Percentiles rank a stretch among this genome's conserved stretches.
Conservation (phyloP, 2,113 vertebrate species). For the Capreolus pygargus region DNA sequence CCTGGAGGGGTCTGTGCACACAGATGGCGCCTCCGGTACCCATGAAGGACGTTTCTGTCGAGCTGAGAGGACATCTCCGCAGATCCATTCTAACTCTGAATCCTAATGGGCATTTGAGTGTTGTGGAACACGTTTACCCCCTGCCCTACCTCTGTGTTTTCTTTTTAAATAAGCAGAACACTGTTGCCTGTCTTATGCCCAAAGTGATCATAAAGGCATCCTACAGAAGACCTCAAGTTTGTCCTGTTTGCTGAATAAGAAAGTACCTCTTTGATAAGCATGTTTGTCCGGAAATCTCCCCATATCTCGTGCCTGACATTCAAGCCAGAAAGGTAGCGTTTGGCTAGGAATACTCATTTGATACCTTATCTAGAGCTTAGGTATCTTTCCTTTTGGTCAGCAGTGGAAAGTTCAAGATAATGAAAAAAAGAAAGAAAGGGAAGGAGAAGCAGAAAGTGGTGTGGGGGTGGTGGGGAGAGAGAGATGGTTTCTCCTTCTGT, state of each 20-base stretch:
- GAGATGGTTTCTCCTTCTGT: neutral
- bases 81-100: neutral
- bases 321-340: neutral
- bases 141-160: neutral
- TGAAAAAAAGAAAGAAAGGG: neutral
- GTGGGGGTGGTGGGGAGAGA: neutral
- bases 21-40: neutral
- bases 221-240: neutral
- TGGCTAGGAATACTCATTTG: neutral
- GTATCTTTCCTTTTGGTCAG: neutral
- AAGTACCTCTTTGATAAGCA: neutral
- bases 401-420: neutral
- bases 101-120: slow-evolving; percentile 1
- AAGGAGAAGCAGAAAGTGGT: neutral
- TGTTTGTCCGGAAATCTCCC: neutral
- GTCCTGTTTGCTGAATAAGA: neutral
- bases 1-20: too few species aligned
- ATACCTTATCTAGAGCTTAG: neutral
- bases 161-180: neutral
- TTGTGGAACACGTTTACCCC: neutral
- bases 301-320: neutral
- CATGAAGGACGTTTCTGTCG: neutral
- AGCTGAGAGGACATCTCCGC: neutral
- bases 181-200: neutral
- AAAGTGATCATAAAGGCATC: neutral